phyloP scores from a whole-genome alignment of 1,140 invertebrate species.

The Dendrolimus kikuchii region DNA sequence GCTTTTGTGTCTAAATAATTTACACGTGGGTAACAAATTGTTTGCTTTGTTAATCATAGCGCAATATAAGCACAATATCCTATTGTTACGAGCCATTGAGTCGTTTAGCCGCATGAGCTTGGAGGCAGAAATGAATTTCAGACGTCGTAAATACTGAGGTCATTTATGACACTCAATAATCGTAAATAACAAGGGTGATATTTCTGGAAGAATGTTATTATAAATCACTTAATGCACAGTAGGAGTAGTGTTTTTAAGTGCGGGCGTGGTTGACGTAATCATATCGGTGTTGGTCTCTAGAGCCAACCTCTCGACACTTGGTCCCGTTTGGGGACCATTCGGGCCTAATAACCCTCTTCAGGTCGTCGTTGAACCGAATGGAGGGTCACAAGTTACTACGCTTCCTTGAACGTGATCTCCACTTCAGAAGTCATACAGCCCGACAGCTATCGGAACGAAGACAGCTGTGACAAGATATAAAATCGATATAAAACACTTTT shows the following conservation, averaged over 20 bases:
- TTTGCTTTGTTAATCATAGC: not conserved
- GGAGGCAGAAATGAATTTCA: conserved; percentile 21
- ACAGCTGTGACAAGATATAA: conserved; percentile 8
- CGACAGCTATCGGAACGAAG: conserved; percentile 6
- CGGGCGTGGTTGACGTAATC: conserved; percentile 1
- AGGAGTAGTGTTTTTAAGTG: conserved; percentile 3
- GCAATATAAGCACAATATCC: too few relatives aligned
- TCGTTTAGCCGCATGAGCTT: not conserved
- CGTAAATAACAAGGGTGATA: conserved; percentile 19
- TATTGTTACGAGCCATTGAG: too few relatives aligned
- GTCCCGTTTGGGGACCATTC: conserved; percentile 2
- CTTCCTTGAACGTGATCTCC: conserved; percentile 18
- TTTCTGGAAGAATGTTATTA: conserved; percentile 11
- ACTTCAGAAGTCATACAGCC: conserved; percentile 13
- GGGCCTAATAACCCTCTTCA: conserved; percentile 12
- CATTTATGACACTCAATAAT: conserved; percentile 27
- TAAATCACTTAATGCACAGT: conserved; percentile 5
- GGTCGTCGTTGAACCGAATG: conserved; percentile 10
- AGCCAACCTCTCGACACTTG: not conserved
- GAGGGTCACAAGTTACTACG: conserved; percentile 11
- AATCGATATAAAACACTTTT: conserved; percentile 3
- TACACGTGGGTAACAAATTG: not conserved
- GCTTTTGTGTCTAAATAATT: not conserved
- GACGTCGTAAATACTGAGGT: conserved; percentile 18
- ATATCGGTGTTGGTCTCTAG: not conserved